These are phyloP conservation scores for Serranus cabrilla DNA, from an alignment of 2,797 vertebrate genomes.

Conservation along the genomic window DNA sequence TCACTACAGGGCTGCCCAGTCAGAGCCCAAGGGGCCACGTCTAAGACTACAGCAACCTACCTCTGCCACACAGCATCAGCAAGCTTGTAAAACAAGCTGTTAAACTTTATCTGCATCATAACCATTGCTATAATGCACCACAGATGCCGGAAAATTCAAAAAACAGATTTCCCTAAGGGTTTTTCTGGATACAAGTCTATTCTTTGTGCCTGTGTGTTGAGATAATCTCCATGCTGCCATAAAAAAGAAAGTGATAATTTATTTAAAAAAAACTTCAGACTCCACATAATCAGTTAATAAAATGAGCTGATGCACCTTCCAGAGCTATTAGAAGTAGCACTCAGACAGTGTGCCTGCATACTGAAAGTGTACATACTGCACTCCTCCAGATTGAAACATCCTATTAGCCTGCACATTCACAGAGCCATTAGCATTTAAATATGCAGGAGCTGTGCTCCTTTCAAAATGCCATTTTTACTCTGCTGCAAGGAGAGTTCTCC, in stretches of 20 bases:
- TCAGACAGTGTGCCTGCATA: conserved; percentile 63
- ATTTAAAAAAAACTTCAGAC: conserved; percentile 37
- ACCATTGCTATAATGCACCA: conserved; percentile 65
- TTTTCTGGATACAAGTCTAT: conserved; percentile 31
- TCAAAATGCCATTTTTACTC: conserved; percentile 83
- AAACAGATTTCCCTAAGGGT: conserved; percentile 51
- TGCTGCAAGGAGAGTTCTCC: conserved; percentile 78
- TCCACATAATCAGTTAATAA: conserved; percentile 68
- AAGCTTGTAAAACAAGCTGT: conserved; percentile 76
- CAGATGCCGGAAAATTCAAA: conserved; percentile 63
- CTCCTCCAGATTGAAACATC: conserved; percentile 76
- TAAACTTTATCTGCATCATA: conserved; percentile 79
- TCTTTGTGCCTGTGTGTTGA: conserved; percentile 43
- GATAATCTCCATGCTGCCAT: conserved; percentile 54
- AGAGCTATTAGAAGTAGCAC: conserved; percentile 66
- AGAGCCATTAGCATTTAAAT: conserved; percentile 85
- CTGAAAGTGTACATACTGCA: conserved; percentile 65
- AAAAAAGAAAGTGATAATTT: conserved; percentile 52
- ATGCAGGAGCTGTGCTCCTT: conserved; percentile 80
- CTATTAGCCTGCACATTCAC: conserved; percentile 78
- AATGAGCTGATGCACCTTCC: conserved; percentile 67
- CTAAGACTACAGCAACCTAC: conserved; percentile 44
- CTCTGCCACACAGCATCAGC: conserved; percentile 53
- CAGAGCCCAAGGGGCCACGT: conserved; percentile 52
- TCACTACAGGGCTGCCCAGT: conserved; percentile 58